Evolutionary conservation across 37 sponge, comb jelly and placozoan genomes (phyloP), one percentile per base, ranked within the genome.

Genomic region (Dysidea cf. avara): DNA sequence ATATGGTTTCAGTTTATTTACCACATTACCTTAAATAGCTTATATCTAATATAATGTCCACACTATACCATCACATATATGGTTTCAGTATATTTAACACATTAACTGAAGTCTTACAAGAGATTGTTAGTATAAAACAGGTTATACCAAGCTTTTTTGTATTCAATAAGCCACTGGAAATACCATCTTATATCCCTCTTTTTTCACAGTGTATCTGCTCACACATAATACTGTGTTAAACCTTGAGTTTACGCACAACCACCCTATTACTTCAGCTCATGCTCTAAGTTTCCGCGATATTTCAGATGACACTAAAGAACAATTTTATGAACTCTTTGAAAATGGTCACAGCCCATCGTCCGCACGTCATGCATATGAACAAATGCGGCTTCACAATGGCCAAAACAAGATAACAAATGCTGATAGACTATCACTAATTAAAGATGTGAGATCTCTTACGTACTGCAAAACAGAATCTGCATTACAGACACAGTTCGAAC

Each of bases 361-460:
- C 32, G 70, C 70, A 16, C 34, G 50, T 33, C 55, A 52, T 13
- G 66, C 62, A 34, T 7, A 55, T 4, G 12, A 22, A 13, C 64
- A 66, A 56, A 64, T 55, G 4, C 64, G 77, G 77, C 66, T 76
- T 36, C 47, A 53, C 30, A 54, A 64, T 53, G 56, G 57, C 1
- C 43, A 58, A 7, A 74, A 74, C 30, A 1, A 28, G 43, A 61
- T 74, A n/a, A n/a, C 17, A 6, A 61, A 61, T 2, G 63, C 35
- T 1, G 75, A 75, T 62, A 24, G 64, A 7, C 20, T 9, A 7
- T 2, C 28, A 7, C 21, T 75, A 2, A 59, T 75, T 1, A 48
- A 49, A 22, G 17, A 32, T 14, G 21, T 49, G 2, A 69, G 7
- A 49, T 11, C 25, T 17, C 12, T 71, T 7, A 33, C 51, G 30